Percentiles rank a stretch among this genome's conserved stretches.
These are phyloP conservation scores for Meta bourneti DNA, from an alignment of 2,888 invertebrate species.

Conservation along the genomic window DNA sequence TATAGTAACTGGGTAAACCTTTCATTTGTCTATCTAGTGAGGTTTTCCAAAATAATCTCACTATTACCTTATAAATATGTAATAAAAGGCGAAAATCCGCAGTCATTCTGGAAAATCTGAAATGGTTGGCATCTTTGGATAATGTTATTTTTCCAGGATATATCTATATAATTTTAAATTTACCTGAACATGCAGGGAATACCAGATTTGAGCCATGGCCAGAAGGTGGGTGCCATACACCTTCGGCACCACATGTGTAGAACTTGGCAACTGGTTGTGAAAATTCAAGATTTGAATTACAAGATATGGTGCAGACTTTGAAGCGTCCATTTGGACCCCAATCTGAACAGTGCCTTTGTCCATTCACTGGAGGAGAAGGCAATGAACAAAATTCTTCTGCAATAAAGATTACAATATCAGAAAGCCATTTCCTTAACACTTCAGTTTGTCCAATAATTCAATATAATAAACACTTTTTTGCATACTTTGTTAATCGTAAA, in stretches of 20 bases:
- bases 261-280: conserved; percentile 96
- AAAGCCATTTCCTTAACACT: not conserved
- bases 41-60: too few relatives aligned
- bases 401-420: not conserved
- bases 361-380: conserved; percentile 93
- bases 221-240: conserved; percentile 93
- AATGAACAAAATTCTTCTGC: conserved; percentile 94
- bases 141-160: too few relatives aligned
- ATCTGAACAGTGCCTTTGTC: conserved; percentile 93
- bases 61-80: too few relatives aligned
- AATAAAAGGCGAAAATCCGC: too few relatives aligned
- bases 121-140: too few relatives aligned
- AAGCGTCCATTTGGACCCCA: conserved; percentile 98
- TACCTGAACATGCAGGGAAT: conserved; percentile 96
- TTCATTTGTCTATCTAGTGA: too few relatives aligned
- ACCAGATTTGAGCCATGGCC: conserved; percentile 89
- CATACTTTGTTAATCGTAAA: not conserved
- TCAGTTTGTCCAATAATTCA: not conserved
- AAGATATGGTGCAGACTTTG: conserved; percentile 95
- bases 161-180: conserved; percentile 79
- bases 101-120: too few relatives aligned
- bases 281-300: conserved; percentile 91
- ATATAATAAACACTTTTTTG: too few relatives aligned
- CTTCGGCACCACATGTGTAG: conserved; percentile 98
- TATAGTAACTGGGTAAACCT: too few relatives aligned